A percentile compares a stretch with the other conserved stretches of the same genome.
These are phyloP conservation scores for Trachelus troglodyta DNA, from an alignment of 2,888 invertebrate species.

Conservation along the genomic window DNA sequence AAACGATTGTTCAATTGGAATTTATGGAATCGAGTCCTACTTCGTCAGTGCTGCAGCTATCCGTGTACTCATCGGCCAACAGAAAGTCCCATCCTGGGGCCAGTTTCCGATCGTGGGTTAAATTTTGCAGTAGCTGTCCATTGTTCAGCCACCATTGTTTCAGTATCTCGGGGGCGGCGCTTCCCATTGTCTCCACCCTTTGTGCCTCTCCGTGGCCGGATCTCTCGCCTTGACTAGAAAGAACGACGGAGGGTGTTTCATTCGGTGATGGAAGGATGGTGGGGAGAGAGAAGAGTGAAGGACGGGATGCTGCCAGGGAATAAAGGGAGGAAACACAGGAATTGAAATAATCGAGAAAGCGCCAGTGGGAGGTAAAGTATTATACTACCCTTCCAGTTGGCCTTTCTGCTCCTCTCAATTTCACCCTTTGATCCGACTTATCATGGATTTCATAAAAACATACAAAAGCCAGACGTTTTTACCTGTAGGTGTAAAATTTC, in stretches of 20 bases:
- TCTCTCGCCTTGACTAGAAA: constrained; percentile 45
- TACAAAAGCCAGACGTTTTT: no score
- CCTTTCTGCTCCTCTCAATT: constrained; percentile 5
- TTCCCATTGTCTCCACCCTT: constrained; percentile 66
- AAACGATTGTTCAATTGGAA: no score
- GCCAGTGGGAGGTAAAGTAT: constrained; percentile 13
- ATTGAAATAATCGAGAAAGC: constrained; percentile 1
- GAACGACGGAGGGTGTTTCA: constrained; percentile 12
- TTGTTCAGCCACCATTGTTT: constrained; percentile 64
- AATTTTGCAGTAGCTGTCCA: constrained; percentile 53
- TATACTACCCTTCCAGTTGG: constrained; percentile 1
- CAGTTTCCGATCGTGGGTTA: constrained; percentile 50
- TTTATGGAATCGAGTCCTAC: no score
- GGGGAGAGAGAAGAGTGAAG: not conserved
- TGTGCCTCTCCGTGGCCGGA: constrained; percentile 59
- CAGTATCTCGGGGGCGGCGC: constrained; percentile 64
- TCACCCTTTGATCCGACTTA: no score
- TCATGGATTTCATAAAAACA: no score
- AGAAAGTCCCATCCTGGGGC: no score
- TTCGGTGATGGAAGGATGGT: not conserved
- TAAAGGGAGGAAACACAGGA: constrained; percentile 11
- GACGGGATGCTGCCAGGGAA: constrained; percentile 1
- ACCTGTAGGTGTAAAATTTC: no score
- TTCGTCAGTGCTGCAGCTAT: no score
- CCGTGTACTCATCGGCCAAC: no score